phyloP scores from a whole-genome alignment of 1,140 invertebrate species.

The Drosophila yakuba region DNA sequence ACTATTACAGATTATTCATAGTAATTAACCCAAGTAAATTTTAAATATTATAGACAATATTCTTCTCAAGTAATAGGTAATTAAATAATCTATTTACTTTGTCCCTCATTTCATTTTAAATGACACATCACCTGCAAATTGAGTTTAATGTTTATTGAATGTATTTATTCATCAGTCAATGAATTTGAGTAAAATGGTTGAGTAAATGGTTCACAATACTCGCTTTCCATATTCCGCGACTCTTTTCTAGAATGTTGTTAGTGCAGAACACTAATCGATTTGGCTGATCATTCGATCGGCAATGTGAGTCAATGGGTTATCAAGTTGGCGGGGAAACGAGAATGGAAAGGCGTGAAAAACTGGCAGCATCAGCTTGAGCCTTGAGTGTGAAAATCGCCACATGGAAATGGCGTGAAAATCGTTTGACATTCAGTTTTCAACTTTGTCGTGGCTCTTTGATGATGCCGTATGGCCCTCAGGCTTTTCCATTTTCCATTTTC shows the following conservation, averaged over 20 bases:
- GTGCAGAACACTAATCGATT: constrained; percentile 1
- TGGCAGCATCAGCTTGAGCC: not conserved
- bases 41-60: too few species aligned
- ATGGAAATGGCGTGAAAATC: constrained; percentile 38
- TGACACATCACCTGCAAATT: too few species aligned
- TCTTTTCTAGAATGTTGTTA: constrained; percentile 4
- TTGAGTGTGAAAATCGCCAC: not conserved
- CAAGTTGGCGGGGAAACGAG: not conserved
- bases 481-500: not conserved
- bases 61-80: too few species aligned
- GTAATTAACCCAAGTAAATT: not conserved
- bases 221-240: not conserved
- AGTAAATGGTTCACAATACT: too few species aligned
- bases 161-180: too few species aligned
- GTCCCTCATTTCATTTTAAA: too few species aligned
- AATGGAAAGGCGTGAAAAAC: constrained; percentile 16
- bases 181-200: too few species aligned
- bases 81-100: too few species aligned
- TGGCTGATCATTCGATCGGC: constrained; percentile 16
- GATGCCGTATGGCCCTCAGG: not conserved
- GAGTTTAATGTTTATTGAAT: not conserved
- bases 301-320: constrained; percentile 17
- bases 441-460: constrained; percentile 29
- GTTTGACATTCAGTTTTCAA: constrained; percentile 40
- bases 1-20: not conserved